Percentiles rank a stretch among this genome's conserved stretches.
These are phyloP conservation scores for Rhabdornis inornatus DNA, from an alignment of 2,113 vertebrate genomes.

Conservation along the genomic window DNA sequence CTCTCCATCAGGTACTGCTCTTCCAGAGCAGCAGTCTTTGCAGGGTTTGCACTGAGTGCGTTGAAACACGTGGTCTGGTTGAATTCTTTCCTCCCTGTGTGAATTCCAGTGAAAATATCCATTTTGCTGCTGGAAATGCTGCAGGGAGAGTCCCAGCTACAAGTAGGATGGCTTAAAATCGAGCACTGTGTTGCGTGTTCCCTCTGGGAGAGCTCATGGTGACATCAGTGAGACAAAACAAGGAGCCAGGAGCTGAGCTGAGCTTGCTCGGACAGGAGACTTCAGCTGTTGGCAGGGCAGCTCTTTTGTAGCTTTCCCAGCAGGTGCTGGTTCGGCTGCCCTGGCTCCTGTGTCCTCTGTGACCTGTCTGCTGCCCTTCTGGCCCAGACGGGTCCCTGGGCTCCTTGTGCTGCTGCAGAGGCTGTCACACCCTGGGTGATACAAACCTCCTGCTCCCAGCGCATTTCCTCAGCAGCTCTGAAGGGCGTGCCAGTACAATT, in stretches of 20 bases:
- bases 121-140: background rate
- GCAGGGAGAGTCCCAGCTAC: background rate
- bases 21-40: background rate
- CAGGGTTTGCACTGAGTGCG: background rate
- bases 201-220: background rate
- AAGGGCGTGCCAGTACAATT: background rate
- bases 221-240: background rate
- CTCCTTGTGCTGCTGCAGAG: background rate
- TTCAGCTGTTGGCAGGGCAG: background rate
- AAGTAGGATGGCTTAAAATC: background rate
- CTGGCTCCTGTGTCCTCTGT: accelerated
- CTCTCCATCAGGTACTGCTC: conserved; percentile 80
- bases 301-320: background rate
- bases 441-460: background rate
- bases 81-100: background rate
- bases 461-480: background rate
- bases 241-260: background rate
- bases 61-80: background rate
- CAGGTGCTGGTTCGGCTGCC: background rate
- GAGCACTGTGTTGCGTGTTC: background rate
- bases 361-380: background rate
- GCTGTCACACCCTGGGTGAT: background rate
- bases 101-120: background rate
- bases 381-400: background rate
- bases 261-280: background rate